A percentile compares a stretch with the other conserved stretches of the same genome.
These are phyloP conservation scores for Amia ocellicauda DNA, from an alignment of 2,113 vertebrate species.

Conservation along the genomic window DNA sequence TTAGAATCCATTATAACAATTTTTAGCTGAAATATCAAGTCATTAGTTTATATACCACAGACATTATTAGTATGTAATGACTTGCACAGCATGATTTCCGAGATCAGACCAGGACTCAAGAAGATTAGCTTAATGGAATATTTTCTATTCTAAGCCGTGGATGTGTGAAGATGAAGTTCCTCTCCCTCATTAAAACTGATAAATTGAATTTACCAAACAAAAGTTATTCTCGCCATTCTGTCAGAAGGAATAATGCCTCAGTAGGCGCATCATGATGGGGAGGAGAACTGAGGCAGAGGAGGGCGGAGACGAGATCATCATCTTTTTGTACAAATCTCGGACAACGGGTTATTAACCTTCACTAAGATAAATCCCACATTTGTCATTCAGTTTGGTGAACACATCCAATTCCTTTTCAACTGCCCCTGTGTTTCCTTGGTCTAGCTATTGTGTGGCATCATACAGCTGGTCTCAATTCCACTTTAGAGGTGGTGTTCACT, in stretches of 20 bases:
- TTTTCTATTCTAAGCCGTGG: slow-evolving; percentile 6
- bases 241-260: neutral
- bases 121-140: slow-evolving; percentile 1
- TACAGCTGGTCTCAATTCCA: too few relatives aligned
- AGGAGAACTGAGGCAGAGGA: neutral
- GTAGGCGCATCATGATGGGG: neutral
- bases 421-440: too few relatives aligned
- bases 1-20: slow-evolving; percentile 2
- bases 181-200: slow-evolving; percentile 15
- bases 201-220: slow-evolving; percentile 9
- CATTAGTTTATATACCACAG: slow-evolving; percentile 17
- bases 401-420: too few relatives aligned
- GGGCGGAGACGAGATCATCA: neutral
- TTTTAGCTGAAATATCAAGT: slow-evolving; percentile 7
- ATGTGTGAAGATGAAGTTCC: neutral
- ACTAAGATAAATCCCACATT: too few relatives aligned
- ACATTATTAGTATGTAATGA: slow-evolving; percentile 6
- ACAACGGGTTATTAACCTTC: too few relatives aligned
- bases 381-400: too few relatives aligned
- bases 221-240: slow-evolving; percentile 3
- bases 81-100: slow-evolving; percentile 1
- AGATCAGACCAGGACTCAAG: neutral
- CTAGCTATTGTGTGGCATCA: too few relatives aligned
- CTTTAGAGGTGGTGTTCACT: too few relatives aligned
- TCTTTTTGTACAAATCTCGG: too few relatives aligned